These are phyloP conservation scores for Chascanopsetta lugubris DNA, from an alignment of 2,113 vertebrate genomes.

Conservation along the genomic window DNA sequence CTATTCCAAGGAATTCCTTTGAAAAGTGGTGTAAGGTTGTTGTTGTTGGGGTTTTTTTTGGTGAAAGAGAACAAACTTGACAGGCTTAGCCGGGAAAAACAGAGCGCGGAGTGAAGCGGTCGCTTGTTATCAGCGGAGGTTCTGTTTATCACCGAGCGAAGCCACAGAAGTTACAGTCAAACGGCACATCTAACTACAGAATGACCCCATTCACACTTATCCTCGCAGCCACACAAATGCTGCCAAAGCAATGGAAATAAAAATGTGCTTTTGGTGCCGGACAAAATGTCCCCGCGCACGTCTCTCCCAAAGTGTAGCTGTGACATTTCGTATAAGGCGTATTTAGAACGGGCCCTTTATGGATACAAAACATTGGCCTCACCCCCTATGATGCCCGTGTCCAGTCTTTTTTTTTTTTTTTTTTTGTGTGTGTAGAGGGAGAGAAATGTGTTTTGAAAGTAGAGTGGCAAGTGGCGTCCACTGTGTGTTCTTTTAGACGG, in stretches of 20 bases:
- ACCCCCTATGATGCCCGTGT: conserved; percentile 64
- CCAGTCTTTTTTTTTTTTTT: conserved; percentile 59
- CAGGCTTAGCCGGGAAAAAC: conserved; percentile 51
- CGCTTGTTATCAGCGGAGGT: conserved; percentile 58
- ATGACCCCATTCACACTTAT: conserved; percentile 38
- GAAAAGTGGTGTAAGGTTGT: conserved; percentile 58
- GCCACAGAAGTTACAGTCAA: conserved; percentile 44
- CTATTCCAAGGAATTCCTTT: conserved; percentile 46
- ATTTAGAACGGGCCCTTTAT: conserved; percentile 52
- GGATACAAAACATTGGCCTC: conserved; percentile 55
- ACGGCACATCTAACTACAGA: conserved; percentile 40
- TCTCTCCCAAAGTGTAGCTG: conserved; percentile 21
- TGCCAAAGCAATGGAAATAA: conserved; percentile 19
- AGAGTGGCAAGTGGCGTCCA: conserved; percentile 79
- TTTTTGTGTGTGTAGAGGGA: conserved; percentile 53
- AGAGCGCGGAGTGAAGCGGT: conserved; percentile 49
- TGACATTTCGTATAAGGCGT: conserved; percentile 43
- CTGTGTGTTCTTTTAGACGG: conserved; percentile 85
- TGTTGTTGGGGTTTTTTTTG: no score
- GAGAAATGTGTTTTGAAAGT: conserved; percentile 82
- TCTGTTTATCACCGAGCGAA: conserved; percentile 62
- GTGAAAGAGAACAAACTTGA: conserved; percentile 52
- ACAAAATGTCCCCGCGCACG: conserved; percentile 21
- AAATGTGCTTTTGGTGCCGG: conserved; percentile 11
- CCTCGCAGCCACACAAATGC: neutral